Evolutionary conservation across 2,888 invertebrate genomes (phyloP), one percentile per base, ranked within the genome.

Genomic region (Agrypnus murinus): DNA sequence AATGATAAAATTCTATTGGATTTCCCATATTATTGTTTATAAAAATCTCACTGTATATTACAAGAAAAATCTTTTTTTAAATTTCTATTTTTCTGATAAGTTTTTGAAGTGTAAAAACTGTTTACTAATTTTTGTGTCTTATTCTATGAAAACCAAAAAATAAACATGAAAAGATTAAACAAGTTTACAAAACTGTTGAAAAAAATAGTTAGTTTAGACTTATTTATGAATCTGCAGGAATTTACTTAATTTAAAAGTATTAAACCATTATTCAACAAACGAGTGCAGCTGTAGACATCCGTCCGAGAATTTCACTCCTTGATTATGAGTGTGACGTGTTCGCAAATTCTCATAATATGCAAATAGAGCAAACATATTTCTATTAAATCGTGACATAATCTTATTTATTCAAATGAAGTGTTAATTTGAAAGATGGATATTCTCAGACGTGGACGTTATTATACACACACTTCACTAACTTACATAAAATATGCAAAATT

Each of bases 351-450:
- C 55, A 55, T 55, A 34, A 46, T 60, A 60, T 60, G 60, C 60
- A 60, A 60, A 60, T 60, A 25, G 17, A 14, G 15, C 14, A 34
- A 46, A 32, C 45, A 46, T 60, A 60, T 36, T 46, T 46, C 60
- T 25, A 60, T 14, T 60, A 45, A 46, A 46, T 46, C 40, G 63
- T 53, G 53, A 40, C 53, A 15, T 64, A 53, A 38, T 50, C 34
- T 64, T 36, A 50, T 40, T 64, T 64, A 64, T 64, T 64, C 50
- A 64, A 64, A 64, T 40, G 36, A 64, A 38, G 63, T 64, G 63
- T 64, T 64, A 50, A 64, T 36, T 64, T 4, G 12, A 64, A 64
- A 38, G 63, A 64, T 64, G 19, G 19, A 19, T 50, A 50, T 50
- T 50, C 50, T 31, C 50, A 50, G 31, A n/a, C 12, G 25, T 25